A percentile compares a stretch with the other conserved stretches of the same genome.
Conservation (phyloP, 2,888 invertebrate species). For the Tetanocera ferruginea region DNA sequence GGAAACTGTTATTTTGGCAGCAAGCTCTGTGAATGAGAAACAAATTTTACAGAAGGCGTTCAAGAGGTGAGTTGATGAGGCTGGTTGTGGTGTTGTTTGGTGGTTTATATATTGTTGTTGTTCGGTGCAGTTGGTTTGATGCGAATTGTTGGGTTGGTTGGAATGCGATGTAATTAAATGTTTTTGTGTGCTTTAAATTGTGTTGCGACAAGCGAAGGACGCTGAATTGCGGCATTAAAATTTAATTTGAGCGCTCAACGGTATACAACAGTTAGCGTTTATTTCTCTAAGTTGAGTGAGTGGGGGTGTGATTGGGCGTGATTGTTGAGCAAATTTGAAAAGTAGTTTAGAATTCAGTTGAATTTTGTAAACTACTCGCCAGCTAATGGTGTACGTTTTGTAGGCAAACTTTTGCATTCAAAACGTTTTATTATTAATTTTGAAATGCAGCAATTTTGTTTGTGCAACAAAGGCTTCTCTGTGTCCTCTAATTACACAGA, state of each 20-base stretch:
- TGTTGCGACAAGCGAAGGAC: neutral
- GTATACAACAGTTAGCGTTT: neutral
- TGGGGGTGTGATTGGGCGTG: too few species aligned
- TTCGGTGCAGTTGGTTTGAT: neutral
- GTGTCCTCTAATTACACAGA: too few species aligned
- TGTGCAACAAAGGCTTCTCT: too few species aligned
- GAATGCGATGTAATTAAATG: neutral
- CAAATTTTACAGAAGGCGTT: constrained; percentile 70
- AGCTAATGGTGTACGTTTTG: too few species aligned
- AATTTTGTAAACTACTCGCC: too few species aligned
- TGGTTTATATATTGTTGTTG: neutral
- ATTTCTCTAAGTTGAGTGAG: too few species aligned
- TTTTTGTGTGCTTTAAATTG: neutral
- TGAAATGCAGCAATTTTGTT: too few species aligned
- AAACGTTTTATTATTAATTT: too few species aligned
- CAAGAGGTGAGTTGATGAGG: constrained; percentile 69
- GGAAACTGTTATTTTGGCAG: constrained; percentile 71
- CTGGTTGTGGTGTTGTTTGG: neutral
- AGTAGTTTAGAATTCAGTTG: too few species aligned
- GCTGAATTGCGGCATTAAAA: neutral
- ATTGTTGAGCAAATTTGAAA: too few species aligned
- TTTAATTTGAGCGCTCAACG: neutral
- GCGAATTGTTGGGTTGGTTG: neutral
- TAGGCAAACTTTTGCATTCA: too few species aligned
- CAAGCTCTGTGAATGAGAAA: constrained; percentile 70